These are phyloP conservation scores for Sinotaia quadrata DNA, from an alignment of 2,888 invertebrate genomes.

Conservation along the genomic window DNA sequence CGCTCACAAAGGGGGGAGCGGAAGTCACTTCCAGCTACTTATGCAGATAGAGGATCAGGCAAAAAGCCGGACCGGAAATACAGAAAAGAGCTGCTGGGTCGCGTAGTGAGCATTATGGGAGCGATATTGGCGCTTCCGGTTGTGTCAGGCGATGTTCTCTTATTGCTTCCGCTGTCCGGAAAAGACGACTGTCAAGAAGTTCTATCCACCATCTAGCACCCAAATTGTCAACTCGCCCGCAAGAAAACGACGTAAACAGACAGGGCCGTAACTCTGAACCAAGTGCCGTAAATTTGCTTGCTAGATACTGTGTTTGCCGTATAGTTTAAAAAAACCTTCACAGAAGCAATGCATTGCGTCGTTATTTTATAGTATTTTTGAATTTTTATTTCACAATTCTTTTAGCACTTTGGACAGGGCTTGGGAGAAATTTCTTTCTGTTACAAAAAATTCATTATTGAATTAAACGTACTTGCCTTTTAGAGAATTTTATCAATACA, in stretches of 20 bases:
- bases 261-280: neutral
- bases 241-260: neutral
- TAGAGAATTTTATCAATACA: no score
- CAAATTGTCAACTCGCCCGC: conserved; percentile 11
- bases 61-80: conserved; percentile 24
- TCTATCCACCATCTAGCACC: conserved; percentile 19
- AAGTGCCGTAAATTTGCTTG: no score
- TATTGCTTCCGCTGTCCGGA: conserved; percentile 30
- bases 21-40: conserved; percentile 30
- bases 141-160: conserved; percentile 21
- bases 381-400: no score
- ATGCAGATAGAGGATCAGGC: conserved; percentile 29
- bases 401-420: no score
- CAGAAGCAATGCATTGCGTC: no score
- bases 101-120: conserved; percentile 28
- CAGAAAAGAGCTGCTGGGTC: conserved; percentile 26
- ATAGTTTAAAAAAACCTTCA: no score
- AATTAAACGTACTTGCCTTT: no score
- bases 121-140: conserved; percentile 29
- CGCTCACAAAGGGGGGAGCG: conserved; percentile 1
- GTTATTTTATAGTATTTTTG: no score
- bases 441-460: no score
- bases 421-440: no score
- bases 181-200: conserved; percentile 20
- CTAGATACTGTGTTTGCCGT: no score